Base-by-base conservation (phyloP, 2,797 vertebrate species). In the Manis pentadactyla region DNA sequence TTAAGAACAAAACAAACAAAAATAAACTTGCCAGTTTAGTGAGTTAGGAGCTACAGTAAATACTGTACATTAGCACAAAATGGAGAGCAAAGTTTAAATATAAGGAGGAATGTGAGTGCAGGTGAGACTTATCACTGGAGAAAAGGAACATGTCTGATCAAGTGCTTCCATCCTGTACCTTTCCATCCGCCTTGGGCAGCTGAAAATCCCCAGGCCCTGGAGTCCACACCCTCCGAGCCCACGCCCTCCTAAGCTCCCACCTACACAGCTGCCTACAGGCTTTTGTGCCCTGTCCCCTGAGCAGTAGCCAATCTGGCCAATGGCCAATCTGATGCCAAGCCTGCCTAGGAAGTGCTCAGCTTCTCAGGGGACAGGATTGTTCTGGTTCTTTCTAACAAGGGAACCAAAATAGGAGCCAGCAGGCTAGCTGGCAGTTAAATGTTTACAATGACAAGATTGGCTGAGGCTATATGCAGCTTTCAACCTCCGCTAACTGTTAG, bases 1-100 rank as follows among this genome's bases (percentile, higher is more conserved):
- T 97, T 97, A 97, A 98, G 97, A 97, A 96, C 97, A 98, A 97
- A 95, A 96, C 93, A 91, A 97, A 97, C 95, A 95, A 97, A 97
- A 97, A 95, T 93, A 95, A 97, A 96, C 97, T 98, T 98, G 98
- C 98, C 98, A 98, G 98, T 98, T 98, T 98, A 98, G 98, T 98
- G 93, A 91, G 96, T 98, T 97, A 98, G 93, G 39, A 97, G 98
- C 98, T 98, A 97, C 3, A 97, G 95, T 94, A 97, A 94, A 98
- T 94, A 98, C 15, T 88, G 91, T 93, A 97, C 74, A 97, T 94
- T 68, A 97, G 98, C 98, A 96, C 84, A 97, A 97, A 98, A 98
- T 61, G 97, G 95, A 94, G 98, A 94, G 98, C 92, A 95, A 93
- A 66, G 97, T 87, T 55, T 83, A 87, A 94, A 68, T 85, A 64